phyloP scores from a whole-genome alignment of 2,113 vertebrate genomes.

The Bufo gargarizans region DNA sequence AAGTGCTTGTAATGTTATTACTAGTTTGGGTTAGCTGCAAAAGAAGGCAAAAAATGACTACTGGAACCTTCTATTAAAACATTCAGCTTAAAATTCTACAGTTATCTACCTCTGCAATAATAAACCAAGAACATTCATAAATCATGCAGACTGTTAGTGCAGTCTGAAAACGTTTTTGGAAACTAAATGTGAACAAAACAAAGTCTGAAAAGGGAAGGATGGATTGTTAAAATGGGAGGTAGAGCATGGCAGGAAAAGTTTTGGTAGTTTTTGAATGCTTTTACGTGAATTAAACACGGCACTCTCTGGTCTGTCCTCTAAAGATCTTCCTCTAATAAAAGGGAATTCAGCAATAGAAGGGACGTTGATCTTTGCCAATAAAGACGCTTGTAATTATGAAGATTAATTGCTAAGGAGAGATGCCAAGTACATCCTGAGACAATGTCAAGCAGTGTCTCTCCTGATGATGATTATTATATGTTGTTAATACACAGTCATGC shows the following conservation, averaged over 20 bases:
- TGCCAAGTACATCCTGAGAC: constrained; percentile 35
- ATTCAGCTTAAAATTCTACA: neutral
- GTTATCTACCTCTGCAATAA: neutral
- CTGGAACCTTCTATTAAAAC: neutral
- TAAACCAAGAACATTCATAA: neutral
- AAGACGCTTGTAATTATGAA: constrained; percentile 41
- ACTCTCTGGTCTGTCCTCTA: constrained; percentile 38
- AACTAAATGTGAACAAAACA: neutral
- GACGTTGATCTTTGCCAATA: constrained; percentile 42
- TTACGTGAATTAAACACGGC: neutral
- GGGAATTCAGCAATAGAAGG: constrained; percentile 23
- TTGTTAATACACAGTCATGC: neutral
- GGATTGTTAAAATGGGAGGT: neutral
- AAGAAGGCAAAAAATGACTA: neutral
- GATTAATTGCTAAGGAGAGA: constrained; percentile 34
- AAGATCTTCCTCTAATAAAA: constrained; percentile 9
- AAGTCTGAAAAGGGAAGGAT: neutral
- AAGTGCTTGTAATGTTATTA: neutral
- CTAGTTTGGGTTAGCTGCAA: neutral
- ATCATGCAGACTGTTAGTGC: neutral
- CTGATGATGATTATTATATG: neutral
- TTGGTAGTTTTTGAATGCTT: neutral
- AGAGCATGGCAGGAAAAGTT: neutral
- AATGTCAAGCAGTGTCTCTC: neutral
- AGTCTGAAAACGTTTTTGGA: neutral